phyloP scores from a whole-genome alignment of 2,113 vertebrate species.

The Dipodomys stephensi region DNA sequence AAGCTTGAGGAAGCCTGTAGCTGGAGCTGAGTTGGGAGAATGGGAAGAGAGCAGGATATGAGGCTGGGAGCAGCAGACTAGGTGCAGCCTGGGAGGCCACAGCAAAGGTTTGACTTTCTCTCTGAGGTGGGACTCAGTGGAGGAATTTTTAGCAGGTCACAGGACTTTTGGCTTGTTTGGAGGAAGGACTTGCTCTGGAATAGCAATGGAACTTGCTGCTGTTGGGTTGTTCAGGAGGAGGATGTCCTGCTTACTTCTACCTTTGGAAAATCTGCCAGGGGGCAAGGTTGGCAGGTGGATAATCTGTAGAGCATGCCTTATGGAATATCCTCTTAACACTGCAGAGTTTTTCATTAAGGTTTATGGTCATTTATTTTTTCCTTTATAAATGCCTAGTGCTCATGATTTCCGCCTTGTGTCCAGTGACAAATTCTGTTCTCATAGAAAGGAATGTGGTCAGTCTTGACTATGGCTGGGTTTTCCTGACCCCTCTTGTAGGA shows the following conservation, averaged over 20 bases:
- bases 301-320: neutral
- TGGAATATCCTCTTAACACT: neutral
- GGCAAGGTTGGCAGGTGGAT: neutral
- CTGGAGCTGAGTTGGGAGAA: neutral
- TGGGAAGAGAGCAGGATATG: neutral
- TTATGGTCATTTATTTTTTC: neutral
- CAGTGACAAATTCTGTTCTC: neutral
- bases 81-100: neutral
- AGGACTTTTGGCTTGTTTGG: neutral
- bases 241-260: neutral
- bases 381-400: neutral
- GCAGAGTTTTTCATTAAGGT: neutral
- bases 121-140: neutral
- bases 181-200: neutral
- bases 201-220: neutral
- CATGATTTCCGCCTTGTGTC: neutral
- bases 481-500: neutral
- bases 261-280: neutral
- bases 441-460: neutral
- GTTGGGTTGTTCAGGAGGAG: neutral
- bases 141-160: neutral
- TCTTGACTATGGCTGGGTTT: neutral
- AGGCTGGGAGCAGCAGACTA: neutral
- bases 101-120: neutral
- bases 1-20: neutral